Base-by-base conservation (phyloP, 2,113 vertebrate species). In the Hydrolagus affinis region DNA sequence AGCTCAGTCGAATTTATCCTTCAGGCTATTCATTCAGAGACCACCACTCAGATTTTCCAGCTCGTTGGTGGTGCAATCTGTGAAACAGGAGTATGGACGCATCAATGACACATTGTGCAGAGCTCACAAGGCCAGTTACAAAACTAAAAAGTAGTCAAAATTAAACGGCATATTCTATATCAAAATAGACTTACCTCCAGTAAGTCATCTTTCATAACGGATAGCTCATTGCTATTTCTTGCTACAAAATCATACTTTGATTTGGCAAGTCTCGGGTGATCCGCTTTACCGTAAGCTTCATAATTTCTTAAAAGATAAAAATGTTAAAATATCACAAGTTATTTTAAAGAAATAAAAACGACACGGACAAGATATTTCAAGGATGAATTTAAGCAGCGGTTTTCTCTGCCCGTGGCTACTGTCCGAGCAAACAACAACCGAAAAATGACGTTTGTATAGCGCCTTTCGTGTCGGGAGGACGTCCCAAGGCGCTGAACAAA, bases 241-340 rank as follows among this genome's bases (percentile, higher is more conserved):
- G 95, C 97, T 91, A 95, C 91, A 87, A 99, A 99, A 89, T 98
- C 97, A 0, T 97, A 99, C 87, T 95, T 98, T 64, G 95, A 97
- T 93, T 96, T 96, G 94, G 97, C 97, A 60, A 94, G 96, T 86
- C 93, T 94, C 90, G 92, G 96, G 68, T 88, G 77, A 64, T 93
- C 94, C 74, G 89, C 85, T 90, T 92, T 91, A 71, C 28, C 86
- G 69, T 93, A 92, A 4, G 88, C 88, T 8, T 96, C 95, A 4
- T 94, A 94, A 87, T 90, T 93, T 86, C 96, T 97, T 90, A 86
- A 91, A 92, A 88, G 69, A 86, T 19, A 57, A 11, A 68, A 23
- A 77, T 74, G 12, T 56, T 44, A 21, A 83, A 66, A 83, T 83
- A 66, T 28, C 60, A 68, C 28, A 30, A 44, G 6, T 44, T 44